phyloP scores from a whole-genome alignment of 1,140 invertebrate species.

The Leptinotarsa texana region DNA sequence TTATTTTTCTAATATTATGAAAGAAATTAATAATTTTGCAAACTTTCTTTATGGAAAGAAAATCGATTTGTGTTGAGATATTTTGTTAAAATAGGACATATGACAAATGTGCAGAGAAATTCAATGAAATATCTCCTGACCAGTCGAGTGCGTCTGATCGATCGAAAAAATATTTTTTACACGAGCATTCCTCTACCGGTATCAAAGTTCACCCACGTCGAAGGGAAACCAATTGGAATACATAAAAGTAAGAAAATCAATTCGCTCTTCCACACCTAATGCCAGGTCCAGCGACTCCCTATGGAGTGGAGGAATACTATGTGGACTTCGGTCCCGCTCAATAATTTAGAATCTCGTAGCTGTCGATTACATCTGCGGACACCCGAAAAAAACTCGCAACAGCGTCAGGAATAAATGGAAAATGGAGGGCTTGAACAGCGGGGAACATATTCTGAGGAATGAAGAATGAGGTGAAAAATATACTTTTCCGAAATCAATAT shows the following conservation, averaged over 20 bases:
- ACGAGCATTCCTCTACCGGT: not conserved
- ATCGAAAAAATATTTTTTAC: no score
- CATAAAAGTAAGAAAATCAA: not conserved
- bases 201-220: not conserved
- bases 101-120: no score
- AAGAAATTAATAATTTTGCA: no score
- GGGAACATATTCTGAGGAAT: no score
- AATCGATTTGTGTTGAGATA: no score
- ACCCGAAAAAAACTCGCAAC: not conserved
- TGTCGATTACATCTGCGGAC: slow-evolving; percentile 4
- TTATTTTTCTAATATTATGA: no score
- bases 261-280: not conserved
- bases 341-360: not conserved
- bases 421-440: not conserved
- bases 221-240: not conserved
- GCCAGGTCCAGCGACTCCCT: not conserved
- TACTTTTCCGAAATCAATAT: no score
- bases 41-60: no score
- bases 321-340: not conserved
- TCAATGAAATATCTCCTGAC: no score
- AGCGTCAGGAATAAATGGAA: not conserved
- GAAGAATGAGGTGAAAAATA: no score
- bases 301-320: not conserved
- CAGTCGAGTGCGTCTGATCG: no score
- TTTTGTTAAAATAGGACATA: no score